Evolutionary conservation across 2,797 vertebrate species (phyloP), one percentile per base, ranked within the genome.

Genomic region (Neoniphon sammara): DNA sequence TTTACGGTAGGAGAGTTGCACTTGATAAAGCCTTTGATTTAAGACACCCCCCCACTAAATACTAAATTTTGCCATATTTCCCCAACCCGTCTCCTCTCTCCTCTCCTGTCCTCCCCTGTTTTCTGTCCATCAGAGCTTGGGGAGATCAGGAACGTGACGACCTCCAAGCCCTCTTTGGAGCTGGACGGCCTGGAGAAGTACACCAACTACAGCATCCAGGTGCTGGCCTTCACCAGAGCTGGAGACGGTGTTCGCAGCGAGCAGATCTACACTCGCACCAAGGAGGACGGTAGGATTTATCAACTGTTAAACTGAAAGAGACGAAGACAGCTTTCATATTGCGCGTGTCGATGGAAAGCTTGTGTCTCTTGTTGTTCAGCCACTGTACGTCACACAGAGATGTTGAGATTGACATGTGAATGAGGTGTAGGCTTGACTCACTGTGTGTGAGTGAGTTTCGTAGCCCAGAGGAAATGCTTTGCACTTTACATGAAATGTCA

Each of bases 131-230:
- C 83, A 99, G 97, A 99, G 80, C 94, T 98, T 9, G 97, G 97
- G 11, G 97, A 98, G 80, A 98, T 98, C 89, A 95, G 95, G 89
- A 99, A 99, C 1, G 95, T 98, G 64, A 99, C 97, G 0, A 97
- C 97, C 11, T 95, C 94, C 0, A 96, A 97, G 78, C 95, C 96
- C 8, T 96, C 95, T 3, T 93, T 98, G 83, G 97, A 99, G 89
- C 92, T 99, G 90, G 97, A 97, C 0, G 96, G 96, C 6, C 90
- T 99, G 81, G 97, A 99, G 87, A 99, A 99, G 83, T 99, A 97
- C 78, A 99, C 97, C 87, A 99, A 99, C 93, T 99, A 99, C 91
- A 99, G 97, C 88, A 97, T 99, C 88, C 97, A 98, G 87, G 97
- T 99, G 85, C 66, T 98, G 92, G 94, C 97, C 67, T 99, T 98